Conservation (phyloP, 2,797 vertebrate genomes). For the Spatula clypeata region DNA sequence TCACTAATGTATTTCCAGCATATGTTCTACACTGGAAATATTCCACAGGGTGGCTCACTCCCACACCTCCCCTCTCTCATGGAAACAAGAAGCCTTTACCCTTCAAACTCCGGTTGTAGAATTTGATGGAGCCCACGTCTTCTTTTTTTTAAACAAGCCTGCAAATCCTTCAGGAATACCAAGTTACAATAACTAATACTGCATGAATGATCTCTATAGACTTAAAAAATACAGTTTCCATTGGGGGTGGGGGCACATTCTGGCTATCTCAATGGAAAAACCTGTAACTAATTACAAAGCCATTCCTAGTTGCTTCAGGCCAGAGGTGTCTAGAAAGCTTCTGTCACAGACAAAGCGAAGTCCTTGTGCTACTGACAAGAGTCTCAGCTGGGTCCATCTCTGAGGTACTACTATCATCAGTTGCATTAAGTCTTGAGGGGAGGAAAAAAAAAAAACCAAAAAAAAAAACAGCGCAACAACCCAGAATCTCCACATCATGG, state of each 20-base stretch:
- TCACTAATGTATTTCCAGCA: background rate
- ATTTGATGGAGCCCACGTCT: background rate
- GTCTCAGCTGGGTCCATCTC: background rate
- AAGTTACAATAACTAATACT: background rate
- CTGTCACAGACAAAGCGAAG: background rate
- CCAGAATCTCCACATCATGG: background rate
- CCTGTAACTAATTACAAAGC: background rate
- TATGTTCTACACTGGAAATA: background rate
- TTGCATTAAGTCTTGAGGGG: background rate
- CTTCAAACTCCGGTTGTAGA: background rate
- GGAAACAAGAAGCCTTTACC: background rate
- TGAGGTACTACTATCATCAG: background rate
- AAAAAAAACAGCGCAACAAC: background rate
- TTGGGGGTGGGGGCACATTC: background rate
- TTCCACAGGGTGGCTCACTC: background rate
- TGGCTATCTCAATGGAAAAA: background rate
- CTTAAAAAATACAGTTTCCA: background rate
- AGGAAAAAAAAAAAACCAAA: background rate
- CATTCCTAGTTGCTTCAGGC: background rate
- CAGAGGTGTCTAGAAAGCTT: background rate
- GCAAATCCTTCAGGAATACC: background rate
- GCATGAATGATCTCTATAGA: background rate
- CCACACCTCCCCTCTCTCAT: background rate
- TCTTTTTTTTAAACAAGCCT: background rate
- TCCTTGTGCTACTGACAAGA: background rate